Evolutionary conservation across 2,797 vertebrate species (phyloP), one percentile per base, ranked within the genome.

Genomic region (Capromys pilorides): DNA sequence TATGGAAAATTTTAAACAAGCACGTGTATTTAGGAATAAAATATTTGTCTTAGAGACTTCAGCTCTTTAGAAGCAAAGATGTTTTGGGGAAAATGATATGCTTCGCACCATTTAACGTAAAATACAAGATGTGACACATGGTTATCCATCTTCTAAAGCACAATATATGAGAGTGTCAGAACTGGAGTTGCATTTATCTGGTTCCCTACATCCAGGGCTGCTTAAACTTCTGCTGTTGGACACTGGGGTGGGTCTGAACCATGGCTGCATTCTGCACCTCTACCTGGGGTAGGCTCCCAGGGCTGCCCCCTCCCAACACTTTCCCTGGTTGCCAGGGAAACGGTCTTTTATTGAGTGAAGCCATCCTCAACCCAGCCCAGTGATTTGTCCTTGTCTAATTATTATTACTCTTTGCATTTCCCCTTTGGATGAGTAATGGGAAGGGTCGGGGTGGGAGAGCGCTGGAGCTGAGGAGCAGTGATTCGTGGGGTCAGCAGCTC

Each of bases 311-410:
- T 36, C 51, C 64, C 22, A 61, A 19, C 82, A 88, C 71, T 83
- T 95, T 67, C 77, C 86, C 94, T 77, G 57, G 95, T 97, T 96
- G 88, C 95, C 83, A 39, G 80, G 96, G 97, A 83, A 99, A 98
- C 98, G 0, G 98, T 98, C 97, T 96, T 97, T 98, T 99, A 98
- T 98, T 98, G 98, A 98, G 98, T 97, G 98, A 98, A 98, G 94
- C 98, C 98, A 98, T 98, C 98, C 98, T 94, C 98, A 98, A 98
- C 98, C 83, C 95, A 28, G 89, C 97, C 97, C 81, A 92, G 98
- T 98, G 97, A 99, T 99, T 99, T 99, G 99, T 99, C 98, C 99
- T 99, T 99, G 99, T 99, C 99, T 99, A 99, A 99, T 99, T 99
- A 99, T 98, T 98, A 98, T 98, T 98, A 98, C 98, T 98, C 98